Evolutionary conservation across 2,888 invertebrate genomes (phyloP), one percentile per base, ranked within the genome.

Genomic region (Notodonta dromedarius): DNA sequence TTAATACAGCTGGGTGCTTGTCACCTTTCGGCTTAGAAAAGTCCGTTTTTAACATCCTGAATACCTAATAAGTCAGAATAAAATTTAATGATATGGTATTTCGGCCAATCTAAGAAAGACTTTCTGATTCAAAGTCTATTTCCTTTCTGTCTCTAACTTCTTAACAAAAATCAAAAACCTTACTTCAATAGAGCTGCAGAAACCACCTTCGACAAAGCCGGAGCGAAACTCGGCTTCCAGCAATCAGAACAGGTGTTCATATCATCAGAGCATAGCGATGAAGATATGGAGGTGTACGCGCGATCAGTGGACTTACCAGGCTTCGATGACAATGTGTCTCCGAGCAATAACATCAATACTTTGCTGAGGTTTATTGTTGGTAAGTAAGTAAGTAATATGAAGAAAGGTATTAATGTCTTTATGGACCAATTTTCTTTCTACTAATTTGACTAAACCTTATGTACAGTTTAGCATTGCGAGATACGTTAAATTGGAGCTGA

Each of bases 261-360:
- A 0, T 94, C 95, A 0, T 94, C 95, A 0, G 96, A 96, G 69
- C 94, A 95, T 62, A 96, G 96, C 56, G 96, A 96, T 72, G 96
- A 96, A 68, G 96, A 96, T 68, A 91, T 94, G 74, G 97, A 97
- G 78, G 94, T 96, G 57, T 96, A 96, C 94, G 96, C 97, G 0
- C 93, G 96, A 63, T 95, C 95, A 8, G 95, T 97, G 0, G 96
- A 97, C 85, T 91, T 97, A 50, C 97, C 97, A 2, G 96, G 97
- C 2, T 96, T 97, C 69, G 97, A 97, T 71, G 97, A 97, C 80
- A 97, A 97, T 80, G 95, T 97, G 42, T 97, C 97, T 0, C 96
- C 96, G 0, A 95, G 95, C 80, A 97, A 97, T 86, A 95, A 94
- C 57, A 96, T 97, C 61, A 95, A 95, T 58, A 94, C 96, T 48